A percentile compares a stretch with the other conserved stretches of the same genome.
Evolutionary conservation across 2,113 vertebrate genomes (phyloP).

Genomic region (Chamaetylas fuelleborni): DNA sequence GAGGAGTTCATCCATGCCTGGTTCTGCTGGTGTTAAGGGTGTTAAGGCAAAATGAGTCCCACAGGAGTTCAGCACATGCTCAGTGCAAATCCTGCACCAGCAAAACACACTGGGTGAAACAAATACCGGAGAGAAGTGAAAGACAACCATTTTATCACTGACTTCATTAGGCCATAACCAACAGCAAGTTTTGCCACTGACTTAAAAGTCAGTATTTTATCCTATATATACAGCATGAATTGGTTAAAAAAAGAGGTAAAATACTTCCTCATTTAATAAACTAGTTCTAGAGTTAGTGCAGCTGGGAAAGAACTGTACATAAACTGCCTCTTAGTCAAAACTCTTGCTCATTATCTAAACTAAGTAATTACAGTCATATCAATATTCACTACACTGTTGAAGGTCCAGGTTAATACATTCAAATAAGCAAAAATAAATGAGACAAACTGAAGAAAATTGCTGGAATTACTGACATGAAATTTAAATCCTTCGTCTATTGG

Average conservation of each 20-base stretch:
- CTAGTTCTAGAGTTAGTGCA: neutral
- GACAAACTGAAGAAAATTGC: neutral
- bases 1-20: neutral
- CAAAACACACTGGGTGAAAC: neutral
- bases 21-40: accelerated
- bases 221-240: neutral
- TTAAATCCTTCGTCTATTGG: neutral
- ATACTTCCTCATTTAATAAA: neutral
- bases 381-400: neutral
- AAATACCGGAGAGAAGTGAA: neutral
- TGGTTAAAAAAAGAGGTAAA: neutral
- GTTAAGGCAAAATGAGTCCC: neutral
- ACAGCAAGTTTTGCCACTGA: neutral
- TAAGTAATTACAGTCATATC: neutral
- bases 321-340: neutral
- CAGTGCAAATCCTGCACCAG: neutral
- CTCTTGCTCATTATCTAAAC: neutral
- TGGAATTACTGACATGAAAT: neutral
- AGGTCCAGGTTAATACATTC: neutral
- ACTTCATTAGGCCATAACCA: neutral
- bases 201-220: neutral
- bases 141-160: accelerated
- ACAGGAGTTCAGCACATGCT: neutral
- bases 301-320: neutral
- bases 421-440: neutral